Percentiles rank a stretch among this genome's conserved stretches.
phyloP scores from a whole-genome alignment of 2,113 vertebrate species.

The Platysteira castanea region DNA sequence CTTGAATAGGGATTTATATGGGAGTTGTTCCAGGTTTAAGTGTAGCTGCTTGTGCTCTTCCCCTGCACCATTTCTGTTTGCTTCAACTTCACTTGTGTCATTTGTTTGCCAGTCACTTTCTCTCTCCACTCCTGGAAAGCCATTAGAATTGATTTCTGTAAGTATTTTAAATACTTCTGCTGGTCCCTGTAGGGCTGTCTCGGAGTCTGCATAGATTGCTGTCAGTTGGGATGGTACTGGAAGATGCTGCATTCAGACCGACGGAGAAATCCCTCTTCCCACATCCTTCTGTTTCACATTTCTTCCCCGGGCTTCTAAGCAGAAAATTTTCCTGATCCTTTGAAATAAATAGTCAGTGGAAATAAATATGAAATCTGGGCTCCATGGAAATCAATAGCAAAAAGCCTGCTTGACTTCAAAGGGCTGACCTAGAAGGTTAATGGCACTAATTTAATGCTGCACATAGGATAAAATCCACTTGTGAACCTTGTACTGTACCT shows the following conservation, averaged over 20 bases:
- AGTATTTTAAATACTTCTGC: slow-evolving; percentile 21
- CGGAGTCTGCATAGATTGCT: background rate
- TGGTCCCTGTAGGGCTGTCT: background rate
- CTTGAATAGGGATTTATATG: background rate
- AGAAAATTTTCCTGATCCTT: background rate
- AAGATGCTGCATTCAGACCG: background rate
- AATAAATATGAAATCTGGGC: slow-evolving; percentile 33
- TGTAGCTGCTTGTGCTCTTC: background rate
- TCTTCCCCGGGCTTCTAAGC: background rate
- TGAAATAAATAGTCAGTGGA: slow-evolving; percentile 13
- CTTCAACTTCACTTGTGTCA: background rate
- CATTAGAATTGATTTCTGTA: slow-evolving; percentile 10
- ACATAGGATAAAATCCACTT: slow-evolving; percentile 12
- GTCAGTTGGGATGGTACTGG: background rate
- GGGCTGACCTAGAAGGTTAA: slow-evolving; percentile 23
- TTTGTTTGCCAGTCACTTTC: background rate
- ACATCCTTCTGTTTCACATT: background rate
- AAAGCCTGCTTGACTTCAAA: slow-evolving; percentile 39
- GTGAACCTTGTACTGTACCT: background rate
- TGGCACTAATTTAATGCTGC: slow-evolving; percentile 19
- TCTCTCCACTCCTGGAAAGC: background rate
- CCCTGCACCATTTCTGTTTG: background rate
- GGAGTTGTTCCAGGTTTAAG: background rate
- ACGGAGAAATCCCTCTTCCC: background rate
- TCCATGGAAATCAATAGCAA: slow-evolving; percentile 32